A percentile compares a stretch with the other conserved stretches of the same genome.
These are phyloP conservation scores for Pemphigus obesinymphae DNA, from an alignment of 1,140 invertebrate species.

Conservation along the genomic window DNA sequence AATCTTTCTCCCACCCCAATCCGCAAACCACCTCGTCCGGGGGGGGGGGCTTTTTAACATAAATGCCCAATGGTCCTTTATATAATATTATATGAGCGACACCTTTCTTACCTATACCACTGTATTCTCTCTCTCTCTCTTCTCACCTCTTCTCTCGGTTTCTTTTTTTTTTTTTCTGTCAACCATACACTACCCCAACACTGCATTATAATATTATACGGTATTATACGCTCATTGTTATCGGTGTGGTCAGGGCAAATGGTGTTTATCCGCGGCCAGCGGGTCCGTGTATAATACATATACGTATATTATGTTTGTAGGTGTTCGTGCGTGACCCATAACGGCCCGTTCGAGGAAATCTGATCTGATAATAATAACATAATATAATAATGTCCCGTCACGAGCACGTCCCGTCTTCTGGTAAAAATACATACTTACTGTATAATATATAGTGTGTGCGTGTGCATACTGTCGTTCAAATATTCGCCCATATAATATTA, in stretches of 20 bases:
- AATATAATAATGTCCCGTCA: not conserved
- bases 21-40: not conserved
- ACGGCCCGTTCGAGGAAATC: constrained; percentile 31
- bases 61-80: constrained; percentile 28
- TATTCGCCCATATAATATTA: too few relatives aligned
- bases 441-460: too few relatives aligned
- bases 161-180: constrained; percentile 2
- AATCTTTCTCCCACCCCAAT: not conserved
- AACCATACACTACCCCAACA: not conserved
- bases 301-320: not conserved
- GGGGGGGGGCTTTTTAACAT: constrained; percentile 2
- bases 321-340: constrained; percentile 34
- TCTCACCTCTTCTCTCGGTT: not conserved
- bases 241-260: constrained; percentile 15
- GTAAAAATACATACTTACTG: not conserved
- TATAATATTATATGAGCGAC: not conserved
- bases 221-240: not conserved
- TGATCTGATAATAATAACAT: constrained; percentile 17
- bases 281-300: not conserved
- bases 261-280: not conserved
- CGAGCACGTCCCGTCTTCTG: not conserved
- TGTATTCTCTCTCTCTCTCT: not conserved
- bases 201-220: not conserved
- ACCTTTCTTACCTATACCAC: constrained; percentile 5
- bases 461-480: too few relatives aligned